Percentiles rank a stretch among this genome's conserved stretches.
Conservation (phyloP, 1,140 invertebrate species). For the Pomacea maculata region DNA sequence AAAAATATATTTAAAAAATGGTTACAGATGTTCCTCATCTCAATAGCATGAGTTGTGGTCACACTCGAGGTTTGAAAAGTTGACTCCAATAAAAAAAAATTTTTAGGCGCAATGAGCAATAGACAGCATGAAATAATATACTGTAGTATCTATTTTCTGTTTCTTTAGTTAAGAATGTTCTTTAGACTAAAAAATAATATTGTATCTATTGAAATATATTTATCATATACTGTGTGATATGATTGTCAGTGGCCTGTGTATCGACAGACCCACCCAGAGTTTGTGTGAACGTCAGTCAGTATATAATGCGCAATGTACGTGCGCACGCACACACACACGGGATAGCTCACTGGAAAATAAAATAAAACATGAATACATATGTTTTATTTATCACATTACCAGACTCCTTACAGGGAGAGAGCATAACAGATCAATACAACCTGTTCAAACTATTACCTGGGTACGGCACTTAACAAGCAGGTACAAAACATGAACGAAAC, state of each 20-base stretch:
- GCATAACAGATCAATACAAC: not conserved
- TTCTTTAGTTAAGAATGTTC: not conserved
- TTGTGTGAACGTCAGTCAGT: not conserved
- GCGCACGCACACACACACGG: conserved; percentile 1
- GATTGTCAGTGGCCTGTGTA: not conserved
- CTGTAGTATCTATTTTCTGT: too few relatives aligned
- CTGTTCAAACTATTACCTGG: not conserved
- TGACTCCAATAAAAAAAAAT: not conserved
- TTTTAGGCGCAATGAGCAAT: not conserved
- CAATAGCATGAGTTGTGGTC: not conserved
- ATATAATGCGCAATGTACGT: not conserved
- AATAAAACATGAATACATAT: too few relatives aligned
- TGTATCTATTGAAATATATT: not conserved
- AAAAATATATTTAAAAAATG: too few relatives aligned
- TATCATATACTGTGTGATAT: not conserved
- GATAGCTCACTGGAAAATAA: not conserved
- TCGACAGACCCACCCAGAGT: too few relatives aligned
- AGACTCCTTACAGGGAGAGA: not conserved
- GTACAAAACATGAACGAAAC: conserved; percentile 7
- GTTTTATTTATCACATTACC: too few relatives aligned
- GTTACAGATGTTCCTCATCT: too few relatives aligned
- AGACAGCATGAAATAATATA: not conserved
- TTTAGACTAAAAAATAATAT: not conserved
- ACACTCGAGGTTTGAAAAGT: not conserved
- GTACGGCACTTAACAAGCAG: not conserved